A percentile compares a stretch with the other conserved stretches of the same genome.
These are phyloP conservation scores for Calyptomena viridis DNA, from an alignment of 2,113 vertebrate species.

Conservation along the genomic window DNA sequence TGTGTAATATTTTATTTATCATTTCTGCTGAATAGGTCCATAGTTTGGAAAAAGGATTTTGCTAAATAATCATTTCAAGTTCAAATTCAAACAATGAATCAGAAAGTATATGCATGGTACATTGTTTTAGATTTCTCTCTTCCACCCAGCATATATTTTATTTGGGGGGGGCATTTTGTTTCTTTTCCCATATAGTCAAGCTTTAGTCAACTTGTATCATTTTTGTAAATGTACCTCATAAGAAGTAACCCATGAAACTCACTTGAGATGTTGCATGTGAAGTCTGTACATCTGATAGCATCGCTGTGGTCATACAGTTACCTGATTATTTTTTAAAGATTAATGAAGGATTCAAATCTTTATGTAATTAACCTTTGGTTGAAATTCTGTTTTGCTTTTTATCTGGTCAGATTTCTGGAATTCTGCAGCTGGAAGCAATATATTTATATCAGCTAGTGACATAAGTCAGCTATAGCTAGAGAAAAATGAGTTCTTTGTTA, in stretches of 20 bases:
- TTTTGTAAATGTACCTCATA: conserved; percentile 36
- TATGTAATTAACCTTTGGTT: neutral
- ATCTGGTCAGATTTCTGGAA: neutral
- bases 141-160: neutral
- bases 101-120: conserved; percentile 55
- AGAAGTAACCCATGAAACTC: conserved; percentile 23
- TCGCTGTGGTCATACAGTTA: conserved; percentile 15
- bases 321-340: neutral
- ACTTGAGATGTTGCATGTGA: conserved; percentile 63
- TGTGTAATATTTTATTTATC: neutral
- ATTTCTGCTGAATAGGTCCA: conserved; percentile 75
- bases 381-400: neutral
- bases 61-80: conserved; percentile 23
- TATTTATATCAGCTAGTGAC: neutral
- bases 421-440: neutral
- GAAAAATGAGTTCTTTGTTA: neutral
- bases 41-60: conserved; percentile 40
- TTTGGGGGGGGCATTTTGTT: neutral
- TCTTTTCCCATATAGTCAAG: conserved; percentile 9
- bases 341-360: neutral
- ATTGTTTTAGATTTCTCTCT: conserved; percentile 1
- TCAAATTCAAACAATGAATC: conserved; percentile 61
- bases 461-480: neutral
- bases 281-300: neutral
- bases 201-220: conserved; percentile 28